These are phyloP conservation scores for Halichoeres trimaculatus DNA, from an alignment of 2,113 vertebrate genomes.

Conservation along the genomic window DNA sequence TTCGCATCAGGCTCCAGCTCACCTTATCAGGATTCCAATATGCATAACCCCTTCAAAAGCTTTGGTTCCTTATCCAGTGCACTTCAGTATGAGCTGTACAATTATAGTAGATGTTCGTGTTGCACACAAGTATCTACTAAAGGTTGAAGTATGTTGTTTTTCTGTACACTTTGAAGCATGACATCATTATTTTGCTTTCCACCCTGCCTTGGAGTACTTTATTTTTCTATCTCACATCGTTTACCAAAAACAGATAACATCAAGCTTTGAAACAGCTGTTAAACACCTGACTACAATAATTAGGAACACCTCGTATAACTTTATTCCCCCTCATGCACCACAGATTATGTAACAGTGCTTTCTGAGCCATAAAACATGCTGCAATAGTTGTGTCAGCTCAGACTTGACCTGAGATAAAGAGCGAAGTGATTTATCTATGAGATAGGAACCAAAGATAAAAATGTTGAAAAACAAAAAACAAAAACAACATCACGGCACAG, in stretches of 20 bases:
- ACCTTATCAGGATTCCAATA: too few relatives aligned
- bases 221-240: background rate
- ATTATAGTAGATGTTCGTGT: too few relatives aligned
- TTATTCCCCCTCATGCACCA: background rate
- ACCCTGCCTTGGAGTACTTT: too few relatives aligned
- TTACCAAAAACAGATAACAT: background rate
- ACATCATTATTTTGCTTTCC: too few relatives aligned
- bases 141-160: too few relatives aligned
- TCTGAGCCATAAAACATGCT: background rate
- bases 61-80: too few relatives aligned
- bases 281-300: background rate
- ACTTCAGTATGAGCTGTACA: too few relatives aligned
- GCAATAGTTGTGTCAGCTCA: background rate
- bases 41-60: too few relatives aligned
- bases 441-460: background rate
- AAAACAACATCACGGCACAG: slow-evolving; percentile 20
- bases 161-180: too few relatives aligned
- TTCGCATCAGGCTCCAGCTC: too few relatives aligned
- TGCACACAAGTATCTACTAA: too few relatives aligned
- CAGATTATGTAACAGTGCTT: background rate
- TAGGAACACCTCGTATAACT: background rate
- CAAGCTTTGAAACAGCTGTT: background rate
- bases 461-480: slow-evolving; percentile 5
- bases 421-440: background rate
- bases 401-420: background rate